Conservation (phyloP, 2,888 invertebrate species). For the Cosmopolites sordidus region DNA sequence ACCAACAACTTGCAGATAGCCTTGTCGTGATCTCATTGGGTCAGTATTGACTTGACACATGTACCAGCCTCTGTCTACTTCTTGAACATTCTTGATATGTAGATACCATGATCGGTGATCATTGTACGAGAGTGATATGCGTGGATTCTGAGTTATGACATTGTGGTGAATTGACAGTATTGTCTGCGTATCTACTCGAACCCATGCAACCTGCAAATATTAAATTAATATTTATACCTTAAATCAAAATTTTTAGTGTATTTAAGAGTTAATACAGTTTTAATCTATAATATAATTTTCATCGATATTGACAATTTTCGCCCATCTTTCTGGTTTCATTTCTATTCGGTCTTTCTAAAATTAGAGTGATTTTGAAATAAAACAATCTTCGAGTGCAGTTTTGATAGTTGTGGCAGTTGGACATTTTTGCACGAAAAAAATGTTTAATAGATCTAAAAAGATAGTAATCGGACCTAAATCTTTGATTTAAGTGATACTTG, state of each 20-base stretch:
- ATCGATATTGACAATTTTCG: too few relatives aligned
- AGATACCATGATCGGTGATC: constrained; percentile 89
- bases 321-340: too few relatives aligned
- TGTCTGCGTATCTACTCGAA: constrained; percentile 87
- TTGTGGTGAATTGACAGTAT: constrained; percentile 88
- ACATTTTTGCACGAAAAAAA: too few relatives aligned
- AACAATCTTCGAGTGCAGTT: too few relatives aligned
- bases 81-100: constrained; percentile 83
- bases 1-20: constrained; percentile 90
- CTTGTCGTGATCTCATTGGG: constrained; percentile 87
- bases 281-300: too few relatives aligned
- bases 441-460: too few relatives aligned
- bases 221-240: background rate
- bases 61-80: constrained; percentile 84
- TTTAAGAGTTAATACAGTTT: too few relatives aligned
- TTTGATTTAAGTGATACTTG: too few relatives aligned
- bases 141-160: constrained; percentile 85
- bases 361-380: too few relatives aligned
- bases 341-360: too few relatives aligned
- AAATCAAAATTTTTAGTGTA: background rate
- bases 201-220: constrained; percentile 78
- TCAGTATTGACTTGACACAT: constrained; percentile 93
- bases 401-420: too few relatives aligned
- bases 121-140: constrained; percentile 81
- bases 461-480: too few relatives aligned